Conservation (phyloP, 2,797 vertebrate genomes). For the Poecilia picta region DNA sequence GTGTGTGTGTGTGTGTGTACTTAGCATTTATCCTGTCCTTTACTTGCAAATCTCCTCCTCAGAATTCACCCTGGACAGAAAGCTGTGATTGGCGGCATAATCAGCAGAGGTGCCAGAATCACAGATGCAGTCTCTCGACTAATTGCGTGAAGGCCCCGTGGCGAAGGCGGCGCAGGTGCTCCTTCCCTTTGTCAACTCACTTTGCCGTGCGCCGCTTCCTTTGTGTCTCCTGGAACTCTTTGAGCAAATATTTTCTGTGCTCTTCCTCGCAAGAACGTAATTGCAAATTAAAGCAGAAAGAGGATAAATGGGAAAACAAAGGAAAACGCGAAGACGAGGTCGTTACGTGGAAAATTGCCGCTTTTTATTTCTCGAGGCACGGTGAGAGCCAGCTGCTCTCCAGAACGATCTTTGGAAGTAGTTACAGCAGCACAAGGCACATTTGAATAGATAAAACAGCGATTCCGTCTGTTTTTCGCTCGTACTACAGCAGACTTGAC, state of each 20-base stretch:
- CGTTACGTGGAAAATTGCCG: constrained; percentile 32
- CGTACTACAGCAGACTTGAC: constrained; percentile 43
- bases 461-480: constrained; percentile 30
- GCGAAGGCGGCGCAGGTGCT: constrained; percentile 45
- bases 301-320: constrained; percentile 25
- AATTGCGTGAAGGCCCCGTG: constrained; percentile 48
- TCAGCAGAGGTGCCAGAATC: constrained; percentile 57
- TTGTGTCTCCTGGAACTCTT: constrained; percentile 28
- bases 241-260: constrained; percentile 38
- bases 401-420: constrained; percentile 38
- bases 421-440: constrained; percentile 39
- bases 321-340: constrained; percentile 20
- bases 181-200: constrained; percentile 39
- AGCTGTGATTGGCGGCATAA: constrained; percentile 48
- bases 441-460: constrained; percentile 35
- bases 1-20: constrained; percentile 21
- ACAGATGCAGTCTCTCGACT: constrained; percentile 60
- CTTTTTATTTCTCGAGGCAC: constrained; percentile 55
- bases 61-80: constrained; percentile 49
- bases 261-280: constrained; percentile 19
- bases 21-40: constrained; percentile 45
- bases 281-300: constrained; percentile 34
- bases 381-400: constrained; percentile 52
- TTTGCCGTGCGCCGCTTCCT: constrained; percentile 26
- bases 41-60: constrained; percentile 38